phyloP scores from a whole-genome alignment of 2,888 invertebrate genomes.

The Gibbula magus region DNA sequence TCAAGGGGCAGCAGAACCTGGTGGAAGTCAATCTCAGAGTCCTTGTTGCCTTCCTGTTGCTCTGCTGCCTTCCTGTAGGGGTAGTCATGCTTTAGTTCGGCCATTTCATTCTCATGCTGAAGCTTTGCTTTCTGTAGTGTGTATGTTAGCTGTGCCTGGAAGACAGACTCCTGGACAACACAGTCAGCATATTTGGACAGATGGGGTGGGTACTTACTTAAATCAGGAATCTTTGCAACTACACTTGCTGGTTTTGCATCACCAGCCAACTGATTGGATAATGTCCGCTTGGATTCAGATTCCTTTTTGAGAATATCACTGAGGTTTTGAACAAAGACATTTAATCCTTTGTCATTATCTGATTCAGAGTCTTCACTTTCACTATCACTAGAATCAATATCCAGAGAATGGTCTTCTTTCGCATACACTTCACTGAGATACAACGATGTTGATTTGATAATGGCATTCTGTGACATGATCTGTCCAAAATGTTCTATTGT shows the following conservation, averaged over 20 bases:
- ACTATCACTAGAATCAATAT: constrained; percentile 28
- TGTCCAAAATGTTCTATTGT: constrained; percentile 52
- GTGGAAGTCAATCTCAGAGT: constrained; percentile 60
- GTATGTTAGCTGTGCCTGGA: constrained; percentile 79
- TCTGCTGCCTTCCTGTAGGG: constrained; percentile 53
- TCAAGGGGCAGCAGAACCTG: constrained; percentile 61
- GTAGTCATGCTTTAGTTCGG: constrained; percentile 55
- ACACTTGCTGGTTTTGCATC: neutral
- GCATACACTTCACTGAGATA: constrained; percentile 39
- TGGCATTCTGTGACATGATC: constrained; percentile 40
- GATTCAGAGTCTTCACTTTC: constrained; percentile 9
- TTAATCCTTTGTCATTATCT: constrained; percentile 37
- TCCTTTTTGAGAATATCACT: constrained; percentile 36
- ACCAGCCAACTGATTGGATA: constrained; percentile 32
- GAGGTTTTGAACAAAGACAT: constrained; percentile 38
- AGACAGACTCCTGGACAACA: constrained; percentile 85
- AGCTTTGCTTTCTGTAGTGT: constrained; percentile 63
- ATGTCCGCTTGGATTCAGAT: constrained; percentile 30
- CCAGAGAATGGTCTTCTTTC: constrained; percentile 16
- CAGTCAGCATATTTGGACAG: constrained; percentile 76
- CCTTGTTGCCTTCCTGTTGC: constrained; percentile 54
- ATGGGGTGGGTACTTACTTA: constrained; percentile 51
- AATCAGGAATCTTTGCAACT: constrained; percentile 50
- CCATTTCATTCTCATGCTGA: constrained; percentile 59
- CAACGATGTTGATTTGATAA: constrained; percentile 33